Base-by-base conservation (phyloP, 2,113 vertebrate species). In the Salvelinus fontinalis region DNA sequence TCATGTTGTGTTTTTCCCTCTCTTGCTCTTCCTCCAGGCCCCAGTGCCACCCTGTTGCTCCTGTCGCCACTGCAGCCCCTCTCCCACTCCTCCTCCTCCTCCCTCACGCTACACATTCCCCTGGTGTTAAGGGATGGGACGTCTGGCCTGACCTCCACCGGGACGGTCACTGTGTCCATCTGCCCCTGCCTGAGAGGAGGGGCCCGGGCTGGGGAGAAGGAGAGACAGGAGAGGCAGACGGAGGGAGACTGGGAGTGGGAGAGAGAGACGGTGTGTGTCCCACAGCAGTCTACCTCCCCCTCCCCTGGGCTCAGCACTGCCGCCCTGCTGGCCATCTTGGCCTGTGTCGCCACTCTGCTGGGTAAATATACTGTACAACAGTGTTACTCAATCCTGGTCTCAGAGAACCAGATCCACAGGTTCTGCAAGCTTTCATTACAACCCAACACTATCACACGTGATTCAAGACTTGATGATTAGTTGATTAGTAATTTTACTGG, bases 311-410 rank as follows among this genome's bases (percentile, higher is more conserved):
- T 96, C 90, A 96, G 96, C 82, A 96, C 95, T 0, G 95, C 94
- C 0, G 96, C 96, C 76, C 89, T 97, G 84, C 92, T 97, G 77
- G 96, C 96, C 49, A 96, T 97, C 74, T 77, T 97, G 74, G 95
- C 96, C 69, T 97, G 96, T 48, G 91, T 95, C 3, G 93, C 94
- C 60, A 96, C 95, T 0, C 90, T 97, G n/a, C 85, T 97, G 62
- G 96, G 96, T 97, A 92, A 93, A 20, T 68, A 68, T 31, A 68
- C 64, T 64, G 57, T 22, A 26, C 62, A 3, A 4, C 54, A 57
- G 13, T 18, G 14, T 14, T 57, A 57, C 54, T 18, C 18, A 57
- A 57, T 1, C 2, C 51, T 54, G 59, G 59, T 16, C n/a, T n/a
- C n/a, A 62, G 6, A 62, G 20, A 62, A n/a, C 7, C 59, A 62